Evolutionary conservation across 2,797 vertebrate genomes (phyloP), one percentile per base, ranked within the genome.

Genomic region (Sibirionetta formosa): DNA sequence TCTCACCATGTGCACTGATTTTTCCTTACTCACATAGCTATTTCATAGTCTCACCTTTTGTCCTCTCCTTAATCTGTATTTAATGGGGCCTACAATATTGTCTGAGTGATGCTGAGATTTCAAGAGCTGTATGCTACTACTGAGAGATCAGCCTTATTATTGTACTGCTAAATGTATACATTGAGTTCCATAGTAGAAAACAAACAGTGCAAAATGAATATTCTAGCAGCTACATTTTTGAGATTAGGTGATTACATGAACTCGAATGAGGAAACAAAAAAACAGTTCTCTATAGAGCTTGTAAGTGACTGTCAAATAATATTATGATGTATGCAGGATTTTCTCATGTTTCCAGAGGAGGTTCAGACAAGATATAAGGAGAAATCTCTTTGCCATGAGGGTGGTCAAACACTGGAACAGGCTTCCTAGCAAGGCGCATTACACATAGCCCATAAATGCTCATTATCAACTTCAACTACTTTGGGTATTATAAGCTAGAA

Each of bases 171-270:
- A 80, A 82, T 51, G 80, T 14, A 12, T 61, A 66, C 38, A 51
- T 16, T 22, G 33, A 93, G 10, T n/a, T 65, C 15, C 64, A 12
- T 38, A 81, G 80, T 1, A 69, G 38, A 86, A 90, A 88, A 66
- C 8, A 85, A 92, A 71, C 18, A 71, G 5, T 2, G 7, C 27
- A 80, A 77, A 80, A 57, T 31, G 0, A 73, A 27, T 77, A 86
- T 77, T 66, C 68, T 48, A 90, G 27, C 65, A 82, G 53, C 12
- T 78, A 75, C 85, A 90, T 66, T 71, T 58, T 56, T 81, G 20
- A 38, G 26, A 63, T 77, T 56, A n/a, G 8, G 38, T 76, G 38
- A 42, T 35, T 24, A 17, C 19, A 68, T 8, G 6, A 73, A 31
- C 17, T 83, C 12, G 57, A 80, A 14, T 27, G 64, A 46, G 33